Percentiles rank a stretch among this genome's conserved stretches.
Evolutionary conservation across 2,888 invertebrate genomes (phyloP).

Genomic region (Crocallis elinguaria): DNA sequence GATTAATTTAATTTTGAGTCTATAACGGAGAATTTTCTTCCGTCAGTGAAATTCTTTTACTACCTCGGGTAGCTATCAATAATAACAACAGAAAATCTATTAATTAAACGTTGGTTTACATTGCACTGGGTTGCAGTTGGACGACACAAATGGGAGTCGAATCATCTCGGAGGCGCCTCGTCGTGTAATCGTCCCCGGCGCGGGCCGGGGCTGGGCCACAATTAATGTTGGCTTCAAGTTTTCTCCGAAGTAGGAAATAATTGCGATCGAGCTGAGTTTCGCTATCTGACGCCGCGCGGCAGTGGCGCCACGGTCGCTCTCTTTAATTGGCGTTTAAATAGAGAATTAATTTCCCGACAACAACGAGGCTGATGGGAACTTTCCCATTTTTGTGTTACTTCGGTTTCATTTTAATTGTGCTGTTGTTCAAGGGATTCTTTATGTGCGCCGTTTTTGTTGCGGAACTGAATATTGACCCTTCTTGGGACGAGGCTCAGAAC

Average conservation of each 20-base stretch:
- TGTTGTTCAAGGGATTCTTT: constrained; percentile 15
- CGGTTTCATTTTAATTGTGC: constrained; percentile 35
- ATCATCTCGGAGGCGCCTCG: neutral
- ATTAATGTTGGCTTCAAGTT: constrained; percentile 69
- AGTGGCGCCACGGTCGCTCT: constrained; percentile 26
- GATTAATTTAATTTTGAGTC: too few species aligned
- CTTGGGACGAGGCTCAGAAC: neutral
- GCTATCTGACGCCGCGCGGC: constrained; percentile 60
- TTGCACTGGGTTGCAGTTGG: too few species aligned
- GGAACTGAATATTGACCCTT: constrained; percentile 12
- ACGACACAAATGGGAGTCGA: too few species aligned
- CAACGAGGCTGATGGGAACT: constrained; percentile 32
- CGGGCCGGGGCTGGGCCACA: constrained; percentile 47
- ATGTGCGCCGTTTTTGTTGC: neutral
- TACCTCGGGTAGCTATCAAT: too few species aligned
- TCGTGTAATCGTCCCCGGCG: neutral
- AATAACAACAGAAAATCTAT: too few species aligned
- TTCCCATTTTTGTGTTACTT: constrained; percentile 34
- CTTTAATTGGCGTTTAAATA: constrained; percentile 75
- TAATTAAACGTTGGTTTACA: neutral
- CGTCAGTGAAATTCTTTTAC: too few species aligned
- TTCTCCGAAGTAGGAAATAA: constrained; percentile 74
- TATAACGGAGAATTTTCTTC: too few species aligned
- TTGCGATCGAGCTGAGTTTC: constrained; percentile 75
- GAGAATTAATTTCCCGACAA: constrained; percentile 60